Percentiles rank a stretch among this genome's conserved stretches.
phyloP scores from a whole-genome alignment of 2,888 invertebrate species.

The Seira ritae region DNA sequence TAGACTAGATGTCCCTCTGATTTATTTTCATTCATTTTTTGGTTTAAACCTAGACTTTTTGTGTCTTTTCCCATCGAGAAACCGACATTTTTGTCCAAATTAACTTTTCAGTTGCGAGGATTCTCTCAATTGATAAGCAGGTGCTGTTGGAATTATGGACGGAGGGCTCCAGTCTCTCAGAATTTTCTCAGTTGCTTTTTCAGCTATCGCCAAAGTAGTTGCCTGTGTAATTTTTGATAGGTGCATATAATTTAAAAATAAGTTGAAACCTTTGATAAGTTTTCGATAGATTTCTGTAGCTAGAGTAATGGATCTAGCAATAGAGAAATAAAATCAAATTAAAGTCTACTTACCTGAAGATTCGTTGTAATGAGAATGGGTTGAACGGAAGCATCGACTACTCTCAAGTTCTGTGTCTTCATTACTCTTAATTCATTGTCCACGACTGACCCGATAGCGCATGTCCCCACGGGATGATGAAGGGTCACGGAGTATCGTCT shows the following conservation, averaged over 20 bases:
- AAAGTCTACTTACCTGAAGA: constrained; percentile 37
- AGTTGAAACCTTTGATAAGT: not conserved
- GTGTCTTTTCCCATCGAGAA: too few species aligned
- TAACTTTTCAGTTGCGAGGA: too few species aligned
- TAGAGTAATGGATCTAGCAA: too few species aligned
- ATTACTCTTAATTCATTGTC: constrained; percentile 65
- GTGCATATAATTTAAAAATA: not conserved
- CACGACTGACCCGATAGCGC: constrained; percentile 66
- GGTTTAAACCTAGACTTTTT: too few species aligned
- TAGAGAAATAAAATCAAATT: too few species aligned
- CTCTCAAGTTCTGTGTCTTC: constrained; percentile 59
- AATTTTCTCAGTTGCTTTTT: not conserved
- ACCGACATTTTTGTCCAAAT: too few species aligned
- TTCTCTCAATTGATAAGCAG: too few species aligned
- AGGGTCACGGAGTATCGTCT: constrained; percentile 62
- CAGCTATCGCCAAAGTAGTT: not conserved
- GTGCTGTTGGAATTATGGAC: too few species aligned
- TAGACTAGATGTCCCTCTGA: too few species aligned
- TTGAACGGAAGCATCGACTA: constrained; percentile 61
- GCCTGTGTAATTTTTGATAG: too few species aligned
- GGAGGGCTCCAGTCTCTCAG: not conserved
- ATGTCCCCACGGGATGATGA: constrained; percentile 65
- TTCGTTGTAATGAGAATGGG: constrained; percentile 37
- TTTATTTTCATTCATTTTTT: too few species aligned
- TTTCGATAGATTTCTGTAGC: not conserved